Base-by-base conservation (phyloP, 2,113 vertebrate genomes). In the Caranx melampygus region DNA sequence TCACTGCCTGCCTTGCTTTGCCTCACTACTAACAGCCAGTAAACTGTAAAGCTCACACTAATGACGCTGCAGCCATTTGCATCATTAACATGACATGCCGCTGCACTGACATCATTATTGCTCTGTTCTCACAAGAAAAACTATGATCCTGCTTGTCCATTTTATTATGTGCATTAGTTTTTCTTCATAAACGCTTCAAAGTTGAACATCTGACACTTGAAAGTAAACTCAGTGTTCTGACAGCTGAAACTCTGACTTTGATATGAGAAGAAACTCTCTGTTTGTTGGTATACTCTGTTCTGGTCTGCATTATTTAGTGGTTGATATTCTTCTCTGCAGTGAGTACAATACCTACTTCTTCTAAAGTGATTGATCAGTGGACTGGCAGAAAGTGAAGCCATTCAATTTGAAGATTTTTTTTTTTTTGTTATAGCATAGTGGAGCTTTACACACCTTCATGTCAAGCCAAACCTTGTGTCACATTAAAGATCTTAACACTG, bases 11-110 rank as follows among this genome's bases (percentile, higher is more conserved):
- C 26, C 59, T 62, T 21, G 33, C 70, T 68, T 49, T 64, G 34
- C 58, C 58, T 60, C 70, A 10, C 37, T 2, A 18, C 20, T 40
- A 14, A 68, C 69, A 63, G 42, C 34, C 58, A 59, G 64, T 26
- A 57, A 37, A 72, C 77, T 71, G 67, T 57, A 34, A 34, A 37
- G 62, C 58, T 58, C 40, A 51, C 33, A 15, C 52, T 42, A 40
- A 67, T 62, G 55, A 67, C 37, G 61, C 54, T 82, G 18, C 74
- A 82, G 12, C 21, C 8, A 8, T 82, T 49, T 6, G 33, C 63
- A 18, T 33, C 31, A 45, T 35, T 45, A 51, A 31, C 47, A 55
- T 37, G 2, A 62, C 49, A 20, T n/a, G 14, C 47, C 65, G 21
- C 47, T 71, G 21, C 67, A 51, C 12, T 55, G 12, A 54, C 37